Base-by-base conservation (phyloP, 2,888 invertebrate species). In the Eulithis testata region DNA sequence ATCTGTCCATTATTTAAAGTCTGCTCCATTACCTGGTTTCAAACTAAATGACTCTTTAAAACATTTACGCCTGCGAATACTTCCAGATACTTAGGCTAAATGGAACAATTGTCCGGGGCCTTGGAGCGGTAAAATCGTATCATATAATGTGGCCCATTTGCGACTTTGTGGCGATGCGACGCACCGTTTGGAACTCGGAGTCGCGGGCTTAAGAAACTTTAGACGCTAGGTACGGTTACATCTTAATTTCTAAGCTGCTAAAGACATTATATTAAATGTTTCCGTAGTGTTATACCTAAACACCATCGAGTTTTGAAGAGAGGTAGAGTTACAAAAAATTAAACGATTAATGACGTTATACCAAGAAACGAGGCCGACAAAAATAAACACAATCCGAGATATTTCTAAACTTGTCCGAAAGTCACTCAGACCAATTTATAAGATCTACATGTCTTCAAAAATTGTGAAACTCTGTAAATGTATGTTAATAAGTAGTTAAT, bases 41-140 rank as follows among this genome's bases (percentile, higher is more conserved):
- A 27, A 43, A 47, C 45, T 47, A 49, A 56, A 51, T 49, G 37
- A 21, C 43, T 27, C n/a, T 11, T 53, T 4, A 50, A 53, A 54
- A 36, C 58, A 62, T 62, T 62, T 66, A 57, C 68, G 65, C 63
- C 63, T 60, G 67, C 49, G 69, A 66, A 72, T 72, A 72, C 73
- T 78, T 78, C 73, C 70, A 74, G 75, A 77, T 69, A 75, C 74
- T 72, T 70, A 73, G 68, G 70, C 71, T 62, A 75, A 81, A 80
- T 76, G 76, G 76, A 76, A 82, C 83, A 83, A 83, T 82, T 75
- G 80, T 75, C 66, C 67, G 69, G 64, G 77, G 76, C 79, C 79
- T 84, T 84, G 82, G 49, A 76, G 80, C 71, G 72, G 68, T 76
- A 68, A 77, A 79, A 77, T 80, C 74, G 78, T 77, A 79, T 79